A percentile compares a stretch with the other conserved stretches of the same genome.
Evolutionary conservation across 2,113 vertebrate species (phyloP).

Genomic region (Callipepla squamata): DNA sequence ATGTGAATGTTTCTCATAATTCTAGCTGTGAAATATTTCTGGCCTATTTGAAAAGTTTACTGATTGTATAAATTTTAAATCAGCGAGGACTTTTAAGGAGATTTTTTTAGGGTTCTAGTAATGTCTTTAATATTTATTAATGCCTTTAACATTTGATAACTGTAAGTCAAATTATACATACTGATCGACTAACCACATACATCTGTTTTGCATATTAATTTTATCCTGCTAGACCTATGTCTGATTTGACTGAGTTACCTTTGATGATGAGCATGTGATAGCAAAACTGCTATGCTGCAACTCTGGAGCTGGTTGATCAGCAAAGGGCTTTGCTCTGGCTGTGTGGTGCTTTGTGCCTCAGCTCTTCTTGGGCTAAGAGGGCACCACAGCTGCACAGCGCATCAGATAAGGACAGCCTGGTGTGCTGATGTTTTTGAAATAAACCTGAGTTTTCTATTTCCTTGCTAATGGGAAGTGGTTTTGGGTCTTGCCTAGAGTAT

Average conservation of each 20-base stretch:
- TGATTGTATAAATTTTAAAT: neutral
- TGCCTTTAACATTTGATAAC: neutral
- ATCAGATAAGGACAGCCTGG: neutral
- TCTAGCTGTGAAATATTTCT: neutral
- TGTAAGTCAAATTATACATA: neutral
- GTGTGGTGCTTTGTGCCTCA: neutral
- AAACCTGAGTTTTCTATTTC: neutral
- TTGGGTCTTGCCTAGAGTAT: neutral
- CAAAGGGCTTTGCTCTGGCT: neutral
- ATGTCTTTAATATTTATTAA: neutral
- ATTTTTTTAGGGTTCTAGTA: neutral
- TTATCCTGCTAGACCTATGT: neutral
- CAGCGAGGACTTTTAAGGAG: neutral
- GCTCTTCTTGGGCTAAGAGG: neutral
- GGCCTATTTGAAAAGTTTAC: neutral
- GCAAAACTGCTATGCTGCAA: neutral
- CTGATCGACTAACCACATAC: too few species aligned
- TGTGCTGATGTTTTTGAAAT: neutral
- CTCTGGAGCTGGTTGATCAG: neutral
- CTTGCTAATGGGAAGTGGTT: neutral
- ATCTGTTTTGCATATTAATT: neutral
- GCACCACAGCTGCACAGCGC: fast-evolving
- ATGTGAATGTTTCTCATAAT: neutral
- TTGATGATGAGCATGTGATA: neutral
- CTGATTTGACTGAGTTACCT: neutral